Conservation (phyloP, 64 coral and sea anemone genomes). For the Pachyseris speciosa region DNA sequence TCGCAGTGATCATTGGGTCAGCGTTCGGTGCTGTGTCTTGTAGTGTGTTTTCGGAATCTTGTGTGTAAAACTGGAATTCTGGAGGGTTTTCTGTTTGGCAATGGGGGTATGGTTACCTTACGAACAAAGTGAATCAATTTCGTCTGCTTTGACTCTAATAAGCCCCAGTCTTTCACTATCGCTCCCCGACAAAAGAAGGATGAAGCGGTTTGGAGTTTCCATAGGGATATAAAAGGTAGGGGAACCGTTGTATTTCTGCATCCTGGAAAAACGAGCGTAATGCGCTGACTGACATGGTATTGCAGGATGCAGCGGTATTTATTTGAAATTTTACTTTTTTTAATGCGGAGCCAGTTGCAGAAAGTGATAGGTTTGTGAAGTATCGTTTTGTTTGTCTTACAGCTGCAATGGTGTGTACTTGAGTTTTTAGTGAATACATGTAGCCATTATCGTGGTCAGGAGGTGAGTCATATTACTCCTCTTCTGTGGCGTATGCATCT, state of each 20-base stretch:
- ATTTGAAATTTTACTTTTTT: conserved; percentile 55
- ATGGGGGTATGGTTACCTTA: background rate
- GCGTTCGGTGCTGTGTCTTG: background rate
- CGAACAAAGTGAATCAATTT: conserved; percentile 42
- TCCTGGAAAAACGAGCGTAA: conserved; percentile 13
- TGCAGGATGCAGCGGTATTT: conserved; percentile 71
- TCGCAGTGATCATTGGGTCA: background rate
- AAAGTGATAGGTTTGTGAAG: too few species aligned
- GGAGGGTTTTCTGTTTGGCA: background rate
- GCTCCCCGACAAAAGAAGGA: conserved; percentile 45
- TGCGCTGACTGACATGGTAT: conserved; percentile 49
- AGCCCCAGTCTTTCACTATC: conserved; percentile 66
- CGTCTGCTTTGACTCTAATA: conserved; percentile 68
- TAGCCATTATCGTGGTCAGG: background rate
- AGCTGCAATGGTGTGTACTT: conserved; percentile 37
- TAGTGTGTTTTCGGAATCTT: background rate
- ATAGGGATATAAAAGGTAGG: too few species aligned
- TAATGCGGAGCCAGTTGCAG: conserved; percentile 24
- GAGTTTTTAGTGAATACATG: conserved; percentile 26
- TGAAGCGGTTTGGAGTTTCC: conserved; percentile 65
- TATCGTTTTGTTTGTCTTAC: background rate
- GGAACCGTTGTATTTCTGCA: too few species aligned
- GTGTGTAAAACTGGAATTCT: background rate
- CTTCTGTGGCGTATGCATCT: too few species aligned
- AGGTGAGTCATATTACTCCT: background rate